These are phyloP conservation scores for Pteropus rufus DNA, from an alignment of 2,797 vertebrate genomes.

Conservation along the genomic window DNA sequence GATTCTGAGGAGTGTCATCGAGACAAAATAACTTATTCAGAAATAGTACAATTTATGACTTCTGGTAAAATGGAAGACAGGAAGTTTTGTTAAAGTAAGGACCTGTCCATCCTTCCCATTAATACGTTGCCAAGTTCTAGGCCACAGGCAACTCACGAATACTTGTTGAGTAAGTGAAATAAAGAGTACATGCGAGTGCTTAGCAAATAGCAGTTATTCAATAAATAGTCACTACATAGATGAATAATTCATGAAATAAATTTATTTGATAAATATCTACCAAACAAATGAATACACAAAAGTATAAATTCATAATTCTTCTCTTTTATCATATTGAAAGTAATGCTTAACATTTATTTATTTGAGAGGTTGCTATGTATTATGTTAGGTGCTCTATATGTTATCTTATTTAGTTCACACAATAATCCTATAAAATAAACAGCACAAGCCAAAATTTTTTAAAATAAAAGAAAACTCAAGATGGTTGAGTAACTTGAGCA, in stretches of 20 bases:
- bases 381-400: neutral
- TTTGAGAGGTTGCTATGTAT: neutral
- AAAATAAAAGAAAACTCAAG: neutral
- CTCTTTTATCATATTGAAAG: neutral
- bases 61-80: neutral
- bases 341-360: neutral
- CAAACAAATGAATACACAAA: neutral
- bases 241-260: neutral
- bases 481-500: neutral
- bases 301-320: neutral
- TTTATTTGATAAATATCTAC: conserved; percentile 33
- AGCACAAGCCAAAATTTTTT: neutral
- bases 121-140: neutral
- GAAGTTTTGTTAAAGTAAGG: neutral
- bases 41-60: neutral
- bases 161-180: neutral
- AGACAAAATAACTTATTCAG: conserved; percentile 10
- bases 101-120: neutral
- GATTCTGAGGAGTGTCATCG: neutral
- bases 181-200: neutral
- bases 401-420: neutral
- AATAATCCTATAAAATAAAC: neutral
- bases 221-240: neutral
- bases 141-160: neutral
- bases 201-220: neutral